Base-by-base conservation (phyloP, 1,140 invertebrate species). In the Dermatophagoides farinae region DNA sequence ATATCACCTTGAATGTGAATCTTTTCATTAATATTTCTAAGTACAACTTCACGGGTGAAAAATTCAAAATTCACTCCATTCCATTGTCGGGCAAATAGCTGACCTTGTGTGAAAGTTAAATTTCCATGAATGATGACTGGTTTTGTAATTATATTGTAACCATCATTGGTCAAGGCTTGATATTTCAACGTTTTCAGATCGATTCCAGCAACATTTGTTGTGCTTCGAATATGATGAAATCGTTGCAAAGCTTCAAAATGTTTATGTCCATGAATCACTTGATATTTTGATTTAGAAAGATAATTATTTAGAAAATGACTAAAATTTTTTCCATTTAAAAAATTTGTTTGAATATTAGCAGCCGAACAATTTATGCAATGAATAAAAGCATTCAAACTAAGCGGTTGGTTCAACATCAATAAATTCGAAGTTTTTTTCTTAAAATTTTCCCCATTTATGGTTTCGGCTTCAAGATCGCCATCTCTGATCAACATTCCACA, bases 281-380 rank as follows among this genome's bases (percentile, higher is more conserved):
- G 53, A n/a, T n/a, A 12, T 11, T 14, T 18, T 12, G 14, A 25
- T 25, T 55, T 55, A 1, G 53, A 55, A 20, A 55, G 53, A 25
- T 55, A 38, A 25, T 55, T 39, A 4, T 44, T 4, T 1, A 6
- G 4, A 39, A 39, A 55, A 6, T 55, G 2, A 4, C 2, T 55
- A 40, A 55, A 55, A 44, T 55, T 55, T 40, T 44, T 39, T 6
- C 31, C 25, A 44, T 55, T 55, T n/a, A 55, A 5, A 44, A n/a
- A 39, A 4, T 2, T 39, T 14, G 53, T 44, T 4, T 38, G 16
- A 18, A 55, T 44, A n/a, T 40, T 14, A 6, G 41, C 5, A n/a
- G 53, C 25, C 31, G 53, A 38, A 44, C 53, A 55, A 44, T 55
- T 55, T 11, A n/a, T 14, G 23, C 53, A 55, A 25, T 55, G 41